Conservation (phyloP, 2,888 invertebrate genomes). For the Drosophila pseudotakahashii region DNA sequence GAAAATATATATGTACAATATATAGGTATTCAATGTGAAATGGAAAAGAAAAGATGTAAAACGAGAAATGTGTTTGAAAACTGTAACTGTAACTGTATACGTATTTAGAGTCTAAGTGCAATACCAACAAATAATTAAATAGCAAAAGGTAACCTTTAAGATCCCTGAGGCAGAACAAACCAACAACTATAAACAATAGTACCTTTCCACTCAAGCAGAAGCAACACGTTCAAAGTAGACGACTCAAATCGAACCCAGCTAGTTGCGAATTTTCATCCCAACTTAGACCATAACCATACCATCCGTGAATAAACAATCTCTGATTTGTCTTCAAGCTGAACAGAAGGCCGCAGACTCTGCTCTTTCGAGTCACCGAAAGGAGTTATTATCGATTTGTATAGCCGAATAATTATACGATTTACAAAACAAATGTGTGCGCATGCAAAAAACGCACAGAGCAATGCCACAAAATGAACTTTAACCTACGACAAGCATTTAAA, state of each 20-base stretch:
- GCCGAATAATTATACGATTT: conserved; percentile 26
- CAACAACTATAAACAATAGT: conserved; percentile 69
- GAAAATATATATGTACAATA: conserved; percentile 27
- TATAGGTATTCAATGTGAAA: conserved; percentile 41
- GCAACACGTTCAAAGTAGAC: conserved; percentile 23
- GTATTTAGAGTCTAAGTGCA: conserved; percentile 71
- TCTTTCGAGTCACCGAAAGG: conserved; percentile 6
- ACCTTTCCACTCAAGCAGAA: conserved; percentile 66
- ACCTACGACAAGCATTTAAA: conserved; percentile 47
- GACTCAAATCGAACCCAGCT: conserved; percentile 10
- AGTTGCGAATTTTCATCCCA: conserved; percentile 25
- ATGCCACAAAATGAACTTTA: conserved; percentile 32
- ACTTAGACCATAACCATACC: conserved; percentile 20
- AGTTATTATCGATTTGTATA: conserved; percentile 7
- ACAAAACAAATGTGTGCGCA: conserved; percentile 33
- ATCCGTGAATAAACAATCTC: conserved; percentile 38
- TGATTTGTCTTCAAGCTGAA: conserved; percentile 63
- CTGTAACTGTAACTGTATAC: conserved; percentile 65
- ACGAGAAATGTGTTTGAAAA: conserved; percentile 39
- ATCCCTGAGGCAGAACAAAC: conserved; percentile 53
- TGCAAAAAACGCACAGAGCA: conserved; percentile 7
- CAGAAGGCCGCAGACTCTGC: conserved; percentile 34
- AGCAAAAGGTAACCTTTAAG: conserved; percentile 43
- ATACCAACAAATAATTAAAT: conserved; percentile 53
- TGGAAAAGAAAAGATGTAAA: too few species aligned